These are phyloP conservation scores for Pygoscelis adeliae DNA, from an alignment of 2,113 vertebrate genomes.

Conservation along the genomic window DNA sequence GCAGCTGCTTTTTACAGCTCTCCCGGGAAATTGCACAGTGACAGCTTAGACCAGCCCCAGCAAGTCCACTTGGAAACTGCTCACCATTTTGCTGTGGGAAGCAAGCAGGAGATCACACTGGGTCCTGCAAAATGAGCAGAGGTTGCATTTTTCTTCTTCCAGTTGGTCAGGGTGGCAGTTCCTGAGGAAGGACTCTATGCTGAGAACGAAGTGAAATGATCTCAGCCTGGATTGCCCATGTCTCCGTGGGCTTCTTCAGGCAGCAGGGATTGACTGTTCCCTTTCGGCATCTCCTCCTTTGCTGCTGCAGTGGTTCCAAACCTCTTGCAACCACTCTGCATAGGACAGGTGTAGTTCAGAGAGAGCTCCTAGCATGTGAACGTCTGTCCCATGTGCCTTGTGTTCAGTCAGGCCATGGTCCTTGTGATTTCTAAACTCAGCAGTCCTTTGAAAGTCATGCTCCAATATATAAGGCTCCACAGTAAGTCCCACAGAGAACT, in stretches of 20 bases:
- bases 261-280: accelerated
- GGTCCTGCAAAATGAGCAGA: background rate
- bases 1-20: background rate
- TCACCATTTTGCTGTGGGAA: background rate
- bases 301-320: background rate
- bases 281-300: background rate
- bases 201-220: background rate
- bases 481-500: no score
- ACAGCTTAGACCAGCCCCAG: background rate
- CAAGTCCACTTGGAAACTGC: background rate
- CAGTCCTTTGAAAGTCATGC: background rate
- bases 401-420: background rate
- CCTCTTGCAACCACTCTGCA: background rate
- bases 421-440: background rate
- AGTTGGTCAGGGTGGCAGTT: background rate
- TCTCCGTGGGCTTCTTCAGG: background rate
- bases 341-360: background rate
- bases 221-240: accelerated
- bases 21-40: background rate
- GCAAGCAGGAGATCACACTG: background rate
- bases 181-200: background rate
- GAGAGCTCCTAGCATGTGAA: background rate
- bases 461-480: background rate
- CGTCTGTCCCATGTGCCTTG: background rate
- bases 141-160: background rate